phyloP scores from a whole-genome alignment of 2,797 vertebrate genomes.

The Limnodromus scolopaceus region DNA sequence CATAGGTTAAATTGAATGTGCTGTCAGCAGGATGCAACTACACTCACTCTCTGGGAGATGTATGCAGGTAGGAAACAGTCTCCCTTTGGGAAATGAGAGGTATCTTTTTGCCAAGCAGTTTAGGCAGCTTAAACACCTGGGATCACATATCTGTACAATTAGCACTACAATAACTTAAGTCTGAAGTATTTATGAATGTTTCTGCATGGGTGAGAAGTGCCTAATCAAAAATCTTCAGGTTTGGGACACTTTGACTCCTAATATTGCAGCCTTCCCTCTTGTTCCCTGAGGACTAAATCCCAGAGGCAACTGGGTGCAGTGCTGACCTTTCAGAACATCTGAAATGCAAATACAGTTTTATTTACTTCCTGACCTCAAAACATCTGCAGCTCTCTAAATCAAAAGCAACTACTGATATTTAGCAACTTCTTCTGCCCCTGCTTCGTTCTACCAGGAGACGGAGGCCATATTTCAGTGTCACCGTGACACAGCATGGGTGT shows the following conservation, averaged over 20 bases:
- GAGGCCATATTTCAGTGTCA: background rate
- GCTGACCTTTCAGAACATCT: background rate
- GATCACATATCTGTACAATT: background rate
- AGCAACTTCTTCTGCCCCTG: background rate
- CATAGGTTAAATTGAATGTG: background rate
- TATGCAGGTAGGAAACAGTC: background rate
- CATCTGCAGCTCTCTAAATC: background rate
- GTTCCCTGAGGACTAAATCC: background rate
- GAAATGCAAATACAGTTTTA: background rate
- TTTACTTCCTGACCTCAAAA: background rate
- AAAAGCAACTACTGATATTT: background rate
- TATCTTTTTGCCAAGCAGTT: background rate
- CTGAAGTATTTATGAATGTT: background rate
- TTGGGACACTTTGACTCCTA: background rate
- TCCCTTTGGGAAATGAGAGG: background rate
- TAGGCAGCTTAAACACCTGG: background rate
- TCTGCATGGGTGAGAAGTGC: background rate
- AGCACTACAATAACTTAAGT: background rate
- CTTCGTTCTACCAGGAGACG: background rate
- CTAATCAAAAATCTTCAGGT: background rate
- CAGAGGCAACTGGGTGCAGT: background rate
- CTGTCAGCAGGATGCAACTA: background rate
- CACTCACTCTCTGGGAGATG: background rate
- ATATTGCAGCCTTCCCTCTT: background rate
- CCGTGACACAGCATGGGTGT: background rate